Percentiles rank a stretch among this genome's conserved stretches.
Evolutionary conservation across 2,888 invertebrate species (phyloP).

Genomic region (Trichogramma evanescens): DNA sequence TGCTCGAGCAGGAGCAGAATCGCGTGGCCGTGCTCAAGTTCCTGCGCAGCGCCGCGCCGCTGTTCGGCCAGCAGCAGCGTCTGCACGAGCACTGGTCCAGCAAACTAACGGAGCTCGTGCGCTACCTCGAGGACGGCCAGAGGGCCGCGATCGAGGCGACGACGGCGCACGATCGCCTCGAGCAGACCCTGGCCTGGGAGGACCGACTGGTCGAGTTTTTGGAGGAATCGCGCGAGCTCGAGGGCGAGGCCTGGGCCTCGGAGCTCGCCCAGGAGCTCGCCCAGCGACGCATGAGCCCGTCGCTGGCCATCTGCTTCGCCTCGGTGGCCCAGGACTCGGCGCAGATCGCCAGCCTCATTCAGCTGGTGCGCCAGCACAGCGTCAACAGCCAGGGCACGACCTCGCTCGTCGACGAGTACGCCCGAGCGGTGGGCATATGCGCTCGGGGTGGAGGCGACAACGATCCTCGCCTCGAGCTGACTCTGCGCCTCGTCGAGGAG

Average conservation of each 20-base stretch:
- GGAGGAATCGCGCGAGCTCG: conserved; percentile 35
- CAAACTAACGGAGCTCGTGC: conserved; percentile 28
- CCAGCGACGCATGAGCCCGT: conserved; percentile 23
- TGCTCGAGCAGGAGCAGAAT: conserved; percentile 31
- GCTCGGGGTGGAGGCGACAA: conserved; percentile 6
- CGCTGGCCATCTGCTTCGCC: conserved; percentile 31
- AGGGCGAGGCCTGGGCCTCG: conserved; percentile 36
- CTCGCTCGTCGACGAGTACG: conserved; percentile 26
- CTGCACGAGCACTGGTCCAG: conserved; percentile 36
- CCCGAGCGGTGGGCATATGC: conserved; percentile 37
- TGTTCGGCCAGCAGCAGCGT: conserved; percentile 31
- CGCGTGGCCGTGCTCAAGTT: conserved; percentile 32
- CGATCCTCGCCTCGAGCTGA: conserved; percentile 31
- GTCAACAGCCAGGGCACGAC: not conserved
- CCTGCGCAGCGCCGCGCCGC: conserved; percentile 33
- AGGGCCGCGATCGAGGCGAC: not conserved
- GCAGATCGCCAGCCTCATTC: conserved; percentile 32
- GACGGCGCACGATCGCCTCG: not conserved
- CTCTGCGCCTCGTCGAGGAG: conserved; percentile 35
- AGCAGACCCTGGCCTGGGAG: conserved; percentile 34
- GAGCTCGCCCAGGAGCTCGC: conserved; percentile 37
- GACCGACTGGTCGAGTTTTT: conserved; percentile 36
- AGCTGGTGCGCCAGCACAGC: conserved; percentile 28
- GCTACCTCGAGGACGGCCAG: conserved; percentile 21
- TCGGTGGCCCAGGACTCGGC: conserved; percentile 32